phyloP scores from a whole-genome alignment of 2,113 vertebrate species.

The Pomatostomus ruficeps region DNA sequence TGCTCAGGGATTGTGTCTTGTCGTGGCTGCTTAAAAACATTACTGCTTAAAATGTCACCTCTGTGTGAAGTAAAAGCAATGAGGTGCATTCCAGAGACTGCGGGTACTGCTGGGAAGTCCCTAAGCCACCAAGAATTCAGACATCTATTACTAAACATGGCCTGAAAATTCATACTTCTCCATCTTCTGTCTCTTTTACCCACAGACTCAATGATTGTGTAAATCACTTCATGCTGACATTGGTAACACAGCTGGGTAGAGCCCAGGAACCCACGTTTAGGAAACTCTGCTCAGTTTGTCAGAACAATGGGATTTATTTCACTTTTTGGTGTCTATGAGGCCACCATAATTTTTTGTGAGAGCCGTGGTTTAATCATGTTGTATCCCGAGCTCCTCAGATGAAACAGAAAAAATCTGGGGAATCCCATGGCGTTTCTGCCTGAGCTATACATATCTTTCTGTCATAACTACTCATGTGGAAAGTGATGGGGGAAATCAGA shows the following conservation, averaged over 20 bases:
- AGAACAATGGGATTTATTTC: not conserved
- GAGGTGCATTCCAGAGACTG: not conserved
- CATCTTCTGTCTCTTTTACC: not conserved
- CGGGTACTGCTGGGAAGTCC: not conserved
- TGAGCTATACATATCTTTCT: not conserved
- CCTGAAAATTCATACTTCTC: not conserved
- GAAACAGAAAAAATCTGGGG: not conserved
- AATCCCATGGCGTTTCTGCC: not conserved
- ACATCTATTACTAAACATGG: not conserved
- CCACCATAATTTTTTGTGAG: not conserved
- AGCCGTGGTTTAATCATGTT: not conserved
- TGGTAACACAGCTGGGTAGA: not conserved
- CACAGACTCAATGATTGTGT: not conserved
- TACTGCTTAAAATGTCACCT: not conserved
- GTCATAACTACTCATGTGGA: not conserved
- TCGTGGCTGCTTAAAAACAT: fast-evolving
- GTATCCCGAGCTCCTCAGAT: not conserved
- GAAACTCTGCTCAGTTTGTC: not conserved
- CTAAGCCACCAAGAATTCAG: not conserved
- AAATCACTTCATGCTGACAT: not conserved
- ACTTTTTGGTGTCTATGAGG: not conserved
- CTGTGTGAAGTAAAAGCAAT: not conserved
- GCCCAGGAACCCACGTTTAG: not conserved
- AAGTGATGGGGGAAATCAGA: not conserved
- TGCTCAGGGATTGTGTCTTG: not conserved